phyloP scores from a whole-genome alignment of 2,113 vertebrate species.

The Empidonax traillii region DNA sequence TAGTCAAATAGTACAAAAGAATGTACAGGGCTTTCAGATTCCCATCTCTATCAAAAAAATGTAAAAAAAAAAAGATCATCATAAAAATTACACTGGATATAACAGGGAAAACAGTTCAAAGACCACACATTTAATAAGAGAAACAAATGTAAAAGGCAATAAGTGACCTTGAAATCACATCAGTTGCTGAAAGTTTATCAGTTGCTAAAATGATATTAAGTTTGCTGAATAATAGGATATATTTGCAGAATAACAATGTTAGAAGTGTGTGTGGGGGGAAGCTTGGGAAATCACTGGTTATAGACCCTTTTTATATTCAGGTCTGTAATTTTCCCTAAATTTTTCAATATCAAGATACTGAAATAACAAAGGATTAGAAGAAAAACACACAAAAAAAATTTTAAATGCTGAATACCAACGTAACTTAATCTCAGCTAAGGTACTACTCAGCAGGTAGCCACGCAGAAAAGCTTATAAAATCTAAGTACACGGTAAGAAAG shows the following conservation, averaged over 20 bases:
- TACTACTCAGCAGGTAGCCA: not conserved
- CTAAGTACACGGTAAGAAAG: not conserved
- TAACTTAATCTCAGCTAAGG: not conserved
- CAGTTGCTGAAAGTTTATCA: not conserved
- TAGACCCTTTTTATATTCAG: not conserved
- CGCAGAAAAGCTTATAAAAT: not conserved
- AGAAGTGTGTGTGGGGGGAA: not conserved
- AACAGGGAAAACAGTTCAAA: not conserved
- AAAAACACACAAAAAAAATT: not conserved
- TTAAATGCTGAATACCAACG: not conserved
- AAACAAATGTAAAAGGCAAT: not conserved
- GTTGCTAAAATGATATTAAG: not conserved
- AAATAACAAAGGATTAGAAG: not conserved
- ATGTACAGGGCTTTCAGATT: not conserved
- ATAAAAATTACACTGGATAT: not conserved
- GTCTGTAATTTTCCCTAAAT: not conserved
- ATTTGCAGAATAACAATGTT: not conserved
- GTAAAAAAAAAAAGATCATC: not conserved
- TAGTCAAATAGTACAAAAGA: not conserved
- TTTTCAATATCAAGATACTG: not conserved
- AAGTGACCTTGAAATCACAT: not conserved
- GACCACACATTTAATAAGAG: not conserved
- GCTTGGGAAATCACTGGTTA: not conserved
- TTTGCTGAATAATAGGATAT: not conserved
- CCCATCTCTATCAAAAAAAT: not conserved